Conservation (phyloP, 2,888 invertebrate species). For the Volucella bombylans region DNA sequence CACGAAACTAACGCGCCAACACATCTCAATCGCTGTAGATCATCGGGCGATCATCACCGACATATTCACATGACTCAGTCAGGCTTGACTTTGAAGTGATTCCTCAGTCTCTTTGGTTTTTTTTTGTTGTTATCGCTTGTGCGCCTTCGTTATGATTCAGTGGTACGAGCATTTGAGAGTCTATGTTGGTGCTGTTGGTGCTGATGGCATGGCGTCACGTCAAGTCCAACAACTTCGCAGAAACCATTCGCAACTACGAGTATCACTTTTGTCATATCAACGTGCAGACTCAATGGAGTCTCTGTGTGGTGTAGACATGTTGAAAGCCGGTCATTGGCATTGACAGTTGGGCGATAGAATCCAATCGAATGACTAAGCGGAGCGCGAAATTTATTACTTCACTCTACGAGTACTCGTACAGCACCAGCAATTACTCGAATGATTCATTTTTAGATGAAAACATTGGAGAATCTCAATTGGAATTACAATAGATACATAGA, state of each 20-base stretch:
- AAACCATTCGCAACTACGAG: slow-evolving; percentile 29
- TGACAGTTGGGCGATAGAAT: slow-evolving; percentile 40
- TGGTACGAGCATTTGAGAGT: slow-evolving; percentile 7
- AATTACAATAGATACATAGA: slow-evolving; percentile 33
- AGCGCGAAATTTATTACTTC: slow-evolving; percentile 44
- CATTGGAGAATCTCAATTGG: slow-evolving; percentile 38
- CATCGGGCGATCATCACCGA: slow-evolving; percentile 36
- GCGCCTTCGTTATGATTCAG: slow-evolving; percentile 46
- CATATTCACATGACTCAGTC: slow-evolving; percentile 52
- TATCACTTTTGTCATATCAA: slow-evolving; percentile 35
- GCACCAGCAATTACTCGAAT: background rate
- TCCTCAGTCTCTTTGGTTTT: slow-evolving; percentile 21
- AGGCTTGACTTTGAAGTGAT: slow-evolving; percentile 54
- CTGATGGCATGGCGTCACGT: slow-evolving; percentile 4
- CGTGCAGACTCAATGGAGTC: slow-evolving; percentile 57
- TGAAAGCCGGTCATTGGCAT: slow-evolving; percentile 61
- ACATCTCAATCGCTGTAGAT: slow-evolving; percentile 49
- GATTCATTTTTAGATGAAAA: slow-evolving; percentile 35
- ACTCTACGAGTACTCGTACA: background rate
- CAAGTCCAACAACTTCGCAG: slow-evolving; percentile 23
- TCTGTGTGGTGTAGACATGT: slow-evolving; percentile 1
- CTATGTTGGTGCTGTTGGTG: slow-evolving; percentile 5
- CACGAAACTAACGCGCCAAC: slow-evolving; percentile 30
- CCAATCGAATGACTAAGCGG: slow-evolving; percentile 59
- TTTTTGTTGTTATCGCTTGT: background rate